Conservation (phyloP, 2,888 invertebrate genomes). For the Penaeus monodon region DNA sequence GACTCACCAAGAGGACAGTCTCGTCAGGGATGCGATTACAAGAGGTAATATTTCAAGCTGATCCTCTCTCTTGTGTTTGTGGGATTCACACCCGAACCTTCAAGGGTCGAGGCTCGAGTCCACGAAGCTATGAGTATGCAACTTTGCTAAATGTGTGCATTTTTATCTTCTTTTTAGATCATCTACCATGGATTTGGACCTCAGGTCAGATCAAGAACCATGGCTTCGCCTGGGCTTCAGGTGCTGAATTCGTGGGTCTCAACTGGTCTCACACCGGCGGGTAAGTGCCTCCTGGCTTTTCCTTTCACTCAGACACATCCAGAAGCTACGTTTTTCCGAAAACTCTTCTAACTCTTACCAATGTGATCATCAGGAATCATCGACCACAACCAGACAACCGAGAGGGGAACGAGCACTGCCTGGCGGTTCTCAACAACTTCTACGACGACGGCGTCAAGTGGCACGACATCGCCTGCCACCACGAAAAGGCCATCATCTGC, state of each 20-base stretch:
- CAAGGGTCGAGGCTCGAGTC: too few species aligned
- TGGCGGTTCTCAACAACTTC: constrained; percentile 89
- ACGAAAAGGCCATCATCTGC: constrained; percentile 91
- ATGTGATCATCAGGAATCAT: constrained; percentile 50
- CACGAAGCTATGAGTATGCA: too few species aligned
- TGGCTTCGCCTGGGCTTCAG: constrained; percentile 81
- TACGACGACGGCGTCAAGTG: constrained; percentile 94
- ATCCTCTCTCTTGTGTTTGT: too few species aligned
- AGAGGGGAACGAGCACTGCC: constrained; percentile 84
- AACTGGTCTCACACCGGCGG: constrained; percentile 74
- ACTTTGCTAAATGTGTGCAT: too few species aligned
- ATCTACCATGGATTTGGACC: constrained; percentile 83
- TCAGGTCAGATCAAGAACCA: constrained; percentile 93
- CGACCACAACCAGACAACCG: constrained; percentile 65
- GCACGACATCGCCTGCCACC: constrained; percentile 94
- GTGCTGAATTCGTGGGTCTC: constrained; percentile 85
- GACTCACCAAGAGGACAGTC: constrained; percentile 44
- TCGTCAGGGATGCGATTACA: constrained; percentile 40
- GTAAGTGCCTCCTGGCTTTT: constrained; percentile 7
- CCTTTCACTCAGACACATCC: background rate
- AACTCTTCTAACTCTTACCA: background rate
- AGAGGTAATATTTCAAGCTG: constrained; percentile 15
- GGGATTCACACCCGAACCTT: too few species aligned
- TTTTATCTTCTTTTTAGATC: background rate
- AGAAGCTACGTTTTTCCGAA: background rate